Evolutionary conservation across 2,797 vertebrate genomes (phyloP).

Genomic region (Coregonus sp.): DNA sequence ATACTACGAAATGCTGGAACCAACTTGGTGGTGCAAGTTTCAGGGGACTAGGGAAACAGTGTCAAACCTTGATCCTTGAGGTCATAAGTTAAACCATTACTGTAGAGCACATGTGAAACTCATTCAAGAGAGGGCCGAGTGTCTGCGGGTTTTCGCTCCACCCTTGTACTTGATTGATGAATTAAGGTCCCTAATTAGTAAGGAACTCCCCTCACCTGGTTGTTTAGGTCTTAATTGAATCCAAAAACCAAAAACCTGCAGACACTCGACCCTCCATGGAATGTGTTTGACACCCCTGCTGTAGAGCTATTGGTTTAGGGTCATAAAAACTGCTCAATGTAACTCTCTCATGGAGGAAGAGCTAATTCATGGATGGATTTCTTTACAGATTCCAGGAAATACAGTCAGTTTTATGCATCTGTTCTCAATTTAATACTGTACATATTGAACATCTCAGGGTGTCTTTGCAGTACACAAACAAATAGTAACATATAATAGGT

Average conservation of each 20-base stretch:
- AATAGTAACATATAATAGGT: constrained; percentile 26
- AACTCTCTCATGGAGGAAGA: constrained; percentile 1
- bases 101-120: too few species aligned
- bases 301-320: neutral
- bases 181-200: too few species aligned
- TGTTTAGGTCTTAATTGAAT: too few species aligned
- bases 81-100: constrained; percentile 18
- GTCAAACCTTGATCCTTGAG: neutral
- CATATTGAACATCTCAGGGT: constrained; percentile 1
- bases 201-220: too few species aligned
- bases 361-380: neutral
- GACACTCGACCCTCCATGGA: too few species aligned
- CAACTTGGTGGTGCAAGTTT: neutral
- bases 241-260: too few species aligned
- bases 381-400: constrained; percentile 5
- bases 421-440: neutral
- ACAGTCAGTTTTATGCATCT: constrained; percentile 4
- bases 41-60: neutral
- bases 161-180: too few species aligned
- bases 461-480: too few species aligned
- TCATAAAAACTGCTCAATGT: constrained; percentile 7
- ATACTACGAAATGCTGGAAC: neutral
- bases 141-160: too few species aligned
- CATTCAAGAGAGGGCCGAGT: too few species aligned
- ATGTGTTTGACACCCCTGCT: neutral